A percentile compares a stretch with the other conserved stretches of the same genome.
Evolutionary conservation across 2,888 invertebrate genomes (phyloP).

Genomic region (Macaria liturata): DNA sequence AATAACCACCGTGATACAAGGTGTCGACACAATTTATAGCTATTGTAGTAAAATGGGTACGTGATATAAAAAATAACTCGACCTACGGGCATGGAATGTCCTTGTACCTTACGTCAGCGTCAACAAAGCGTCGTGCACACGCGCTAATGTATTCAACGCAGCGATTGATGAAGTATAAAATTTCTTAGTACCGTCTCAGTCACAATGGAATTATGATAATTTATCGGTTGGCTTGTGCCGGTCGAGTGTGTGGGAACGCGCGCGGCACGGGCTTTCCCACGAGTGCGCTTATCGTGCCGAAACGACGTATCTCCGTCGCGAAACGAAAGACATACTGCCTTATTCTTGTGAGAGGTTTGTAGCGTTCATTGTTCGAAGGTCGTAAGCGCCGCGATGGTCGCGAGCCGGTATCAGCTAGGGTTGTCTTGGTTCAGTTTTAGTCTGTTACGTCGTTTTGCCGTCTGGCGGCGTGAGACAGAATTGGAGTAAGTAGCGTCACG

Average conservation of each 20-base stretch:
- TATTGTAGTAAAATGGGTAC: constrained; percentile 57
- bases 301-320: constrained; percentile 56
- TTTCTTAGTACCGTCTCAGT: constrained; percentile 83
- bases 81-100: constrained; percentile 38
- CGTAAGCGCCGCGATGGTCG: constrained; percentile 53
- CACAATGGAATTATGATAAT: constrained; percentile 84
- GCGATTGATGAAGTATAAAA: constrained; percentile 83
- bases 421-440: constrained; percentile 47
- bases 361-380: constrained; percentile 42
- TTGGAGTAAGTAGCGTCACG: constrained; percentile 83
- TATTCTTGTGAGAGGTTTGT: constrained; percentile 40
- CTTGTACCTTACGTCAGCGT: constrained; percentile 55
- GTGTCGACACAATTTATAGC: constrained; percentile 50
- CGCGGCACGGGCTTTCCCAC: constrained; percentile 83
- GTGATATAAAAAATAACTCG: constrained; percentile 59
- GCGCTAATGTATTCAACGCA: constrained; percentile 82
- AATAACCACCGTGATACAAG: constrained; percentile 14
- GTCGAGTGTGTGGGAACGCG: constrained; percentile 84
- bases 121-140: constrained; percentile 75
- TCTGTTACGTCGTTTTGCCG: constrained; percentile 63
- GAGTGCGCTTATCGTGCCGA: constrained; percentile 52
- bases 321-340: constrained; percentile 58
- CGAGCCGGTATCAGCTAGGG: constrained; percentile 43
- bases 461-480: constrained; percentile 67
- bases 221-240: constrained; percentile 83